Evolutionary conservation across 1,140 invertebrate species (phyloP).

Genomic region (Drosophila asahinai): DNA sequence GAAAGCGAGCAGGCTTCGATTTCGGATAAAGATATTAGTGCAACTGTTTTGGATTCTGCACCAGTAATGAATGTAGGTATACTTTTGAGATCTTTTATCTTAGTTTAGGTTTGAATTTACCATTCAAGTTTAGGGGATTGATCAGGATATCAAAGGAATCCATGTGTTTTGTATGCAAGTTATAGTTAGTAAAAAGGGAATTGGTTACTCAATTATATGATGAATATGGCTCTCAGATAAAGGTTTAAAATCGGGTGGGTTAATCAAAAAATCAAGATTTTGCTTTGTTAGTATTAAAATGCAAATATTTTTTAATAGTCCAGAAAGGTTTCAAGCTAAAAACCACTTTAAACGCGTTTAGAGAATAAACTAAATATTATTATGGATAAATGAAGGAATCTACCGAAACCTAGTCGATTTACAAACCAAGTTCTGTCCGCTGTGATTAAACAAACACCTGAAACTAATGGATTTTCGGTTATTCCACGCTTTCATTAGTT

Average conservation of each 20-base stretch:
- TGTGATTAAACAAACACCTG: too few relatives aligned
- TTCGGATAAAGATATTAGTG: conserved; percentile 53
- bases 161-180: background rate
- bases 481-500: background rate
- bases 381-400: too few relatives aligned
- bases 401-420: too few relatives aligned
- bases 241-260: background rate
- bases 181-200: background rate
- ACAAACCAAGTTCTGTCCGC: too few relatives aligned
- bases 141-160: background rate
- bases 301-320: too few relatives aligned
- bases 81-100: background rate
- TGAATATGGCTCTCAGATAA: background rate
- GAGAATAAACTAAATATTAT: too few relatives aligned
- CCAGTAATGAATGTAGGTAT: conserved; percentile 91
- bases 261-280: too few relatives aligned
- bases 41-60: conserved; percentile 68
- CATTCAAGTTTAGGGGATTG: background rate
- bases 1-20: conserved; percentile 18
- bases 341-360: too few relatives aligned
- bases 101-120: background rate
- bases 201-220: too few relatives aligned
- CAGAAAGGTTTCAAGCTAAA: too few relatives aligned
- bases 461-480: background rate
- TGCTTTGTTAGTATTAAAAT: too few relatives aligned